Base-by-base conservation (phyloP, 2,888 invertebrate species). In the Amphipoea lucens region DNA sequence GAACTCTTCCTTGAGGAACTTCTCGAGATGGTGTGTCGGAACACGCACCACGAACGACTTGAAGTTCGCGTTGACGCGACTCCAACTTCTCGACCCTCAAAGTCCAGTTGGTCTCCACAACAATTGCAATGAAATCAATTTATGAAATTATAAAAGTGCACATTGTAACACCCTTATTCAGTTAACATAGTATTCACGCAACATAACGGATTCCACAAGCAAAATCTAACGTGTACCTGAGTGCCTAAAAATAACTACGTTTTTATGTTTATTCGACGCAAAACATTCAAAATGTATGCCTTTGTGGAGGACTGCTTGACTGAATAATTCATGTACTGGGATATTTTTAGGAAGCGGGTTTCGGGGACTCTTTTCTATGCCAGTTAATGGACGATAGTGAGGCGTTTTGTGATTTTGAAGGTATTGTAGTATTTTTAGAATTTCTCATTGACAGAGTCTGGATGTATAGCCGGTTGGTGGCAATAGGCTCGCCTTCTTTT, bases 281-380 rank as follows among this genome's bases (percentile, higher is more conserved):
- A 29, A 72, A n/a, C 73, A 63, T 84, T 85, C 68, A 82, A 83
- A 86, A 87, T 54, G 36, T 51, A 85, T 79, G 79, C 76, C 70
- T 86, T 83, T 82, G 73, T 57, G 68, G 54, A 82, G 71, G 70
- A 63, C 42, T 62, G 29, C 48, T 54, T 69, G 65, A 40, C 72
- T 86, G 82, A 89, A 89, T 89, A 69, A 87, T 89, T 86, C 82
- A 89, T 89, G 29, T 36, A 23, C 17, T 17, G 23, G 72, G 63
- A 73, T 83, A 80, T 88, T 83, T 86, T 83, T 86, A 79, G 80
- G 69, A 74, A 74, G 51, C n/a, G n/a, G 45, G 11, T 42, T 73
- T 67, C 57, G 20, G n/a, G 36, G 29, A 54, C 29, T 40, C 36
- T 66, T 14, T 29, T 42, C 4, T 23, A 12, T 48, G 65, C 36